Evolutionary conservation across 92 coral and sea anemone genomes (phyloP), one percentile per base, ranked within the genome.

Genomic region (Phenganax subtilis): DNA sequence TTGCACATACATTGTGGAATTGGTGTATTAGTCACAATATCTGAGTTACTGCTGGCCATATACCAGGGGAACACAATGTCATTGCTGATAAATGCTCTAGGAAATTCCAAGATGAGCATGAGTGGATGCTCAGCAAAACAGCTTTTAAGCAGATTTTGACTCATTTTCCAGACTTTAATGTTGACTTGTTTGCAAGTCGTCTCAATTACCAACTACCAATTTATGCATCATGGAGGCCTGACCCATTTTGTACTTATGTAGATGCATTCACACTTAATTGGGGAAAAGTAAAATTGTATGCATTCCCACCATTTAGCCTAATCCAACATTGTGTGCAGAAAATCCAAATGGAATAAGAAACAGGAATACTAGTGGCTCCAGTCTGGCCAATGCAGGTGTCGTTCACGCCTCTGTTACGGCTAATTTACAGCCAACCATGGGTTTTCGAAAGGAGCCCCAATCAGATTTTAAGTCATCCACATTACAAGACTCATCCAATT

Each of bases 161-260:
- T 20, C 57, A 51, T 16, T 85, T 80, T 54, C 88, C 92, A 30
- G 53, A 72, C 14, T 59, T 89, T 9, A 56, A 76, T 37, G 67
- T 76, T 57, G 90, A 84, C 82, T 71, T 89, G 88, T 89, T 89
- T 81, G 90, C 88, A 63, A 89, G 88, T 59, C 92, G 90, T 72
- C 76, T 89, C n/a, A 87, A 74, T 53, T 15, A 54, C 14, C 86
- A 75, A 75, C 81, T 83, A 14, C 55, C 15, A 20, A 60, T 53
- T 10, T 83, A 83, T 75, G 82, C 81, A 15, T 83, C 75, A 29
- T 83, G 81, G 81, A 65, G 53, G 31, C 86, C 86, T 9, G 86
- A 83, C 81, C 86, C 82, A 20, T 55, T 57, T 29, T 67, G 81
- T 53, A 70, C 81, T 6, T 66, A 53, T 51, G 55, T 70, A 16